Percentiles rank a stretch among this genome's conserved stretches.
Conservation (phyloP, 2,113 vertebrate genomes). For the Oryzias javanicus region DNA sequence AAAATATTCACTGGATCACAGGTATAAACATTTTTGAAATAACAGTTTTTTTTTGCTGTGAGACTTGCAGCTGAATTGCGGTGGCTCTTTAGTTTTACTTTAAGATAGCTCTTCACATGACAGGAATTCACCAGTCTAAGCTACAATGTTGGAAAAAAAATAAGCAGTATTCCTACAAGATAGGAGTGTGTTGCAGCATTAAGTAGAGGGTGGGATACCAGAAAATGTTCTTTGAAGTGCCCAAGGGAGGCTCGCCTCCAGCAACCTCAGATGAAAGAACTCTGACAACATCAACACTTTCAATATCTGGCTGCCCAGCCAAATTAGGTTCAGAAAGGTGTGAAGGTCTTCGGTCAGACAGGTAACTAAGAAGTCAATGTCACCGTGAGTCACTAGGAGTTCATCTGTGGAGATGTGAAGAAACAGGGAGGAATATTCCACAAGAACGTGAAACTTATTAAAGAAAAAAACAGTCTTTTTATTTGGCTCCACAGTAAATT, state of each 20-base stretch:
- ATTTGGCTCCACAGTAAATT: not conserved
- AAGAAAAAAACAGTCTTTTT: not conserved
- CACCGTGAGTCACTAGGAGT: not conserved
- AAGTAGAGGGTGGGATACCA: not conserved
- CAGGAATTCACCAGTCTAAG: no score
- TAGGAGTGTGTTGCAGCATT: not conserved
- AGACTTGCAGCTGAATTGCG: not conserved
- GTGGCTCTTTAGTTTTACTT: not conserved
- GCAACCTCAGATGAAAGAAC: not conserved
- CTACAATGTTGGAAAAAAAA: not conserved
- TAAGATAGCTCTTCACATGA: not conserved
- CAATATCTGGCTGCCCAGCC: not conserved
- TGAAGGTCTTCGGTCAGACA: not conserved
- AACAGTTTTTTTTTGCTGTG: not conserved
- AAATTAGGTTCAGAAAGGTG: not conserved
- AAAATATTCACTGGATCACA: no score
- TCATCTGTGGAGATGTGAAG: not conserved
- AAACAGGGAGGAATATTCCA: not conserved
- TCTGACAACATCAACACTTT: not conserved
- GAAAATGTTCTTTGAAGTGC: no score
- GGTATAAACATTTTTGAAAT: no score
- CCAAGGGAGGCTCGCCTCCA: not conserved
- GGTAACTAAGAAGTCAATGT: not conserved
- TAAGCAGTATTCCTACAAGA: not conserved
- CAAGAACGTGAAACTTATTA: not conserved